Evolutionary conservation across 2,113 vertebrate genomes (phyloP).

Genomic region (Ptyas mucosa): DNA sequence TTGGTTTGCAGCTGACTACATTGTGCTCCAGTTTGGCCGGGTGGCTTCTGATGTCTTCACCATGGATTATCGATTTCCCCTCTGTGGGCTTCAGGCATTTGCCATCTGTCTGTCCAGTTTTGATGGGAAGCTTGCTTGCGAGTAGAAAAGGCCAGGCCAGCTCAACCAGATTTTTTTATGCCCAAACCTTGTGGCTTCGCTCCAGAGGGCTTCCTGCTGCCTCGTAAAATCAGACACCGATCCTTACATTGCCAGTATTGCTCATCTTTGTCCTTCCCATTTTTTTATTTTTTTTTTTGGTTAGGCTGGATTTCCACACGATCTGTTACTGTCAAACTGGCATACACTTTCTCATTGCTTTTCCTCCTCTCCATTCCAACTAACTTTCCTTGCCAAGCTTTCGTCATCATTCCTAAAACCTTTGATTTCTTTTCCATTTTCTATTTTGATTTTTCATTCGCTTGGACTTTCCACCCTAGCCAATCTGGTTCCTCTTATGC

Average conservation of each 20-base stretch:
- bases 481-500: not conserved
- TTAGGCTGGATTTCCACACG: not conserved
- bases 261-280: not conserved
- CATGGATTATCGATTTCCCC: conserved; percentile 85
- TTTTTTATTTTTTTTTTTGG: not conserved
- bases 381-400: not conserved
- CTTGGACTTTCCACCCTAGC: not conserved
- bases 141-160: conserved; percentile 58
- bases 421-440: not conserved
- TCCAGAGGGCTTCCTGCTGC: not conserved
- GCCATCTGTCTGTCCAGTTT: conserved; percentile 85
- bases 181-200: not conserved
- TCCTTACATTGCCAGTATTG: not conserved
- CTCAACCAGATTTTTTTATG: not conserved
- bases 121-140: conserved; percentile 85
- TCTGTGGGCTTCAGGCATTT: conserved; percentile 88
- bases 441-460: not conserved
- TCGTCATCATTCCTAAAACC: not conserved
- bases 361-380: not conserved
- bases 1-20: conserved; percentile 71
- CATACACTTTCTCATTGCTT: not conserved
- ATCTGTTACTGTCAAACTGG: not conserved
- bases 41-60: conserved; percentile 82
- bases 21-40: conserved; percentile 88
- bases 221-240: not conserved